Evolutionary conservation across 2,888 invertebrate species (phyloP).

Genomic region (Cepaea hortensis): DNA sequence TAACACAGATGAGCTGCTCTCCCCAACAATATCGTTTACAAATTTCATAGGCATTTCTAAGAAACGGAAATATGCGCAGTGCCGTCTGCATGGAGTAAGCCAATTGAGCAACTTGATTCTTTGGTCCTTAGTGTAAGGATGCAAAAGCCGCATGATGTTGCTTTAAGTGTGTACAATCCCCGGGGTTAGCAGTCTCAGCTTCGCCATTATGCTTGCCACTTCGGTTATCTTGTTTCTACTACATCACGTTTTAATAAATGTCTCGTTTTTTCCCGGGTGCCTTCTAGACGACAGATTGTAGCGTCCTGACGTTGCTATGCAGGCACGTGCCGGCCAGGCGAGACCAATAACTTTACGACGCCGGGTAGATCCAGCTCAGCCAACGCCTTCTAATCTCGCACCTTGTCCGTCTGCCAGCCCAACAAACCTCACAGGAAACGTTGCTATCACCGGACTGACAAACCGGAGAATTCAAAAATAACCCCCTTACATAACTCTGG

Average conservation of each 20-base stretch:
- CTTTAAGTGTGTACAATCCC: neutral
- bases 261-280: neutral
- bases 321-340: slow-evolving; percentile 43
- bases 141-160: neutral
- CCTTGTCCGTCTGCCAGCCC: neutral
- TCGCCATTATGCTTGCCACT: neutral
- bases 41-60: neutral
- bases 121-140: neutral
- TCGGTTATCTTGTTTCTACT: neutral
- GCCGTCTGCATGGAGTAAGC: neutral
- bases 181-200: slow-evolving; percentile 14
- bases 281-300: slow-evolving; percentile 39
- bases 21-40: no score
- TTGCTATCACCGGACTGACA: no score
- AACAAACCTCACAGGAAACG: no score
- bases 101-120: neutral
- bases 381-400: slow-evolving; percentile 18
- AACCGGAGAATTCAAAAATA: no score
- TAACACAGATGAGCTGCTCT: no score
- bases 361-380: slow-evolving; percentile 28
- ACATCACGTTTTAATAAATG: slow-evolving; percentile 10
- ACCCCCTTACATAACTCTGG: no score
- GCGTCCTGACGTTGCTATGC: slow-evolving; percentile 45
- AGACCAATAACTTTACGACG: slow-evolving; percentile 34
- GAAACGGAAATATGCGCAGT: neutral